A percentile compares a stretch with the other conserved stretches of the same genome.
These are phyloP conservation scores for Macrotus californicus DNA, from an alignment of 2,113 vertebrate genomes.

Conservation along the genomic window DNA sequence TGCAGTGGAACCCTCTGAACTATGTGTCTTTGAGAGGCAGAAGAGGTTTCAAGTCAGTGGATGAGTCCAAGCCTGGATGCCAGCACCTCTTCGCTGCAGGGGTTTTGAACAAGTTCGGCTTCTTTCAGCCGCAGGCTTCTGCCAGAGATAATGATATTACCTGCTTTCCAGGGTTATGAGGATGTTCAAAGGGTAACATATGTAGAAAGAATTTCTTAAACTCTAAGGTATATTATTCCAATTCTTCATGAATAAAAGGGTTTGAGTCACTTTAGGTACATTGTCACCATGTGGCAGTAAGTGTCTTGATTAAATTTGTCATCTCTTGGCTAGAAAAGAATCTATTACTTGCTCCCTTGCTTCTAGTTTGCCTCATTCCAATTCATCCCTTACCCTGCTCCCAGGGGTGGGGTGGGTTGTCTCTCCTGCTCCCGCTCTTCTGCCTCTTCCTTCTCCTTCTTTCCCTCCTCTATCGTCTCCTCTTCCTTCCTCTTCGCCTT, in stretches of 20 bases:
- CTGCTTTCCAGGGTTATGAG: background rate
- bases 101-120: background rate
- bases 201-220: background rate
- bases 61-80: background rate
- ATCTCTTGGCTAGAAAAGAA: background rate
- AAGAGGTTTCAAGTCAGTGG: background rate
- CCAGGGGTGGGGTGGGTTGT: fast-evolving
- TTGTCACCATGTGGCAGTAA: background rate
- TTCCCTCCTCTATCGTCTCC: background rate
- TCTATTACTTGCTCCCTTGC: background rate
- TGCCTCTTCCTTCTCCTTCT: background rate
- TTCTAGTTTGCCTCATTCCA: background rate
- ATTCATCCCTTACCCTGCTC: background rate
- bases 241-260: background rate
- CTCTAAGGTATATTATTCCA: background rate
- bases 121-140: background rate
- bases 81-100: background rate
- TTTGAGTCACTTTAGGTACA: background rate
- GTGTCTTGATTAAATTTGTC: background rate
- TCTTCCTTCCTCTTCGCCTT: background rate
- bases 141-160: background rate
- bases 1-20: background rate
- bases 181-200: background rate
- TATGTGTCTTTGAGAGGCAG: background rate
- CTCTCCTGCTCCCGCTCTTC: background rate